Evolutionary conservation across 2,888 invertebrate species (phyloP).

Genomic region (Conistra vaccinii): DNA sequence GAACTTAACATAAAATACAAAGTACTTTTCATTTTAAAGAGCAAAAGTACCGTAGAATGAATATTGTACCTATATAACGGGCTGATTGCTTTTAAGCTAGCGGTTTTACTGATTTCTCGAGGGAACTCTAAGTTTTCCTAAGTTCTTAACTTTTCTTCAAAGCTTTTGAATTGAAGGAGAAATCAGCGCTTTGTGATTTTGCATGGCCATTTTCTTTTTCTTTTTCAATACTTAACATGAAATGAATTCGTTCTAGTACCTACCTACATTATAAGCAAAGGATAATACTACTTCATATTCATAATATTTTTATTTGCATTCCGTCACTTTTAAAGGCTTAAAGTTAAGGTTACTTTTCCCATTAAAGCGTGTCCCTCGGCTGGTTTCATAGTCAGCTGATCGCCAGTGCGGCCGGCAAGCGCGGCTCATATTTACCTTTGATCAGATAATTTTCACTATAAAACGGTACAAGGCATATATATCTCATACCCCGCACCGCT

Average conservation of each 20-base stretch:
- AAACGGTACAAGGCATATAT: too few relatives aligned
- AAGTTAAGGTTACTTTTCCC: too few relatives aligned
- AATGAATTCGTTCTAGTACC: not conserved
- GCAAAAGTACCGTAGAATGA: slow-evolving; percentile 28
- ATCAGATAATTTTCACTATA: too few relatives aligned
- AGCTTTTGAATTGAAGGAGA: slow-evolving; percentile 42
- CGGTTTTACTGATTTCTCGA: slow-evolving; percentile 60
- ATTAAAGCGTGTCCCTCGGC: too few relatives aligned
- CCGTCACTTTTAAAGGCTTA: too few relatives aligned
- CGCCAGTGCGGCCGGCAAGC: too few relatives aligned
- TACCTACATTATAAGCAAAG: too few relatives aligned
- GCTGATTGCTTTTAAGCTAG: slow-evolving; percentile 59
- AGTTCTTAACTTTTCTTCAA: slow-evolving; percentile 40
- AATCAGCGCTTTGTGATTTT: slow-evolving; percentile 46
- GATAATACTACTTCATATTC: not conserved
- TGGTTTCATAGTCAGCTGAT: too few relatives aligned
- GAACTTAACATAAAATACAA: slow-evolving; percentile 22
- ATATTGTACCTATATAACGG: slow-evolving; percentile 38
- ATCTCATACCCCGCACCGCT: too few relatives aligned
- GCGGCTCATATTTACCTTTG: too few relatives aligned
- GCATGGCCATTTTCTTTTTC: slow-evolving; percentile 18
- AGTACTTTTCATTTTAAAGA: slow-evolving; percentile 36
- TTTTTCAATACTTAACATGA: not conserved
- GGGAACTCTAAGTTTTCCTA: slow-evolving; percentile 56
- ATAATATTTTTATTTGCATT: too few relatives aligned